phyloP scores from a whole-genome alignment of 2,113 vertebrate genomes.

The Alligator mississippiensis region DNA sequence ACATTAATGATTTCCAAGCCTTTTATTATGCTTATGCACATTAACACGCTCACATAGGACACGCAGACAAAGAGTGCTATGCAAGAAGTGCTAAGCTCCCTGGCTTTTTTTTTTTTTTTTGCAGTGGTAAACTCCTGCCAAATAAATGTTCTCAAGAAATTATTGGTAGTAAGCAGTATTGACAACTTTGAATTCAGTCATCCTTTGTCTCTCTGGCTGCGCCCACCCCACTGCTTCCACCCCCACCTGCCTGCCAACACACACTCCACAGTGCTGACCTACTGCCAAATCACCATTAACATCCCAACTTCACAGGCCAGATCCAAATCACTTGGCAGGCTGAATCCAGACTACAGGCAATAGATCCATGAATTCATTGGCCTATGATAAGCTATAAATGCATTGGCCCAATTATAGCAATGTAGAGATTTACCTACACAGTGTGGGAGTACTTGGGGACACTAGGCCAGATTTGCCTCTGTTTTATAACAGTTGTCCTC shows the following conservation, averaged over 20 bases:
- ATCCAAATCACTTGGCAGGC: no score
- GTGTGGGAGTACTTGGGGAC: neutral
- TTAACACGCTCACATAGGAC: neutral
- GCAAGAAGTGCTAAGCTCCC: neutral
- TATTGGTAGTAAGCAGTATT: neutral
- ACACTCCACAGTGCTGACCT: no score
- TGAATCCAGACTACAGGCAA: no score
- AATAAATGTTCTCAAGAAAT: neutral
- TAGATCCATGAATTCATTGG: no score
- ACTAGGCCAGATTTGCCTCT: no score
- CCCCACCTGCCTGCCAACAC: no score
- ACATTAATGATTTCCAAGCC: neutral
- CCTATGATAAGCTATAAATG: neutral
- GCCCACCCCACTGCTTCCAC: no score
- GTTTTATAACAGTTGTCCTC: no score
- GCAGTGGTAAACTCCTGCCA: neutral
- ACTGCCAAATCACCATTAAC: no score
- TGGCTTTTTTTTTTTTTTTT: accelerated
- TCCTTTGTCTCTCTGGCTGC: neutral
- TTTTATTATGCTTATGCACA: neutral
- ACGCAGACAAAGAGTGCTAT: neutral
- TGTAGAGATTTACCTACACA: accelerated
- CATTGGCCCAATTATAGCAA: neutral
- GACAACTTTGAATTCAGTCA: accelerated
- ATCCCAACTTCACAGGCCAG: no score